These are phyloP conservation scores for Anastrepha ludens DNA, from an alignment of 1,140 invertebrate genomes.

Conservation along the genomic window DNA sequence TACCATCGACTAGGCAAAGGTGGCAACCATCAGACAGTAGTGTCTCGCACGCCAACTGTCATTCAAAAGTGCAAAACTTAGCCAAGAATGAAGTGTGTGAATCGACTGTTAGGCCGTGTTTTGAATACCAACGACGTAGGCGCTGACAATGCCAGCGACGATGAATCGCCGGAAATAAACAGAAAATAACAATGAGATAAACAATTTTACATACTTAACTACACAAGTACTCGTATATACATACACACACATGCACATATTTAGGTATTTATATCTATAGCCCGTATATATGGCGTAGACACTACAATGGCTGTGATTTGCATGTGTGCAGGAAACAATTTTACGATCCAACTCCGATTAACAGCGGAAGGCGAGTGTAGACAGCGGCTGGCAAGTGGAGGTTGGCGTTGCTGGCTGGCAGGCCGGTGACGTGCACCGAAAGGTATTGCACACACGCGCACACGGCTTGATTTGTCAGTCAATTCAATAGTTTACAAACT, in stretches of 20 bases:
- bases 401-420: not conserved
- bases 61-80: not conserved
- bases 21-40: not conserved
- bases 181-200: not conserved
- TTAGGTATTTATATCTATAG: not conserved
- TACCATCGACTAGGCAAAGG: not conserved
- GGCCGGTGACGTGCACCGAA: not conserved
- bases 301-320: not conserved
- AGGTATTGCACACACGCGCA: not conserved
- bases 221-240: not conserved
- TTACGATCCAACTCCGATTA: not conserved
- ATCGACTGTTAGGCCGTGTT: conserved; percentile 1
- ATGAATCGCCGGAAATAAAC: conserved; percentile 16
- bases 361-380: not conserved
- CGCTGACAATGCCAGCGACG: not conserved
- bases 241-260: not conserved
- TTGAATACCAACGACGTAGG: conserved; percentile 4
- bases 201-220: not conserved
- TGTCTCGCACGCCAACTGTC: conserved; percentile 9
- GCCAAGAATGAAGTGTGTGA: not conserved
- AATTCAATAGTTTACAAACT: conserved; percentile 50
- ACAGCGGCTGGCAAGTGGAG: not conserved
- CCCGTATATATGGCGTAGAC: not conserved
- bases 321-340: conserved; percentile 24
- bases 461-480: conserved; percentile 31